These are phyloP conservation scores for Globodera rostochiensis DNA, from an alignment of 1,140 invertebrate species.

Conservation along the genomic window DNA sequence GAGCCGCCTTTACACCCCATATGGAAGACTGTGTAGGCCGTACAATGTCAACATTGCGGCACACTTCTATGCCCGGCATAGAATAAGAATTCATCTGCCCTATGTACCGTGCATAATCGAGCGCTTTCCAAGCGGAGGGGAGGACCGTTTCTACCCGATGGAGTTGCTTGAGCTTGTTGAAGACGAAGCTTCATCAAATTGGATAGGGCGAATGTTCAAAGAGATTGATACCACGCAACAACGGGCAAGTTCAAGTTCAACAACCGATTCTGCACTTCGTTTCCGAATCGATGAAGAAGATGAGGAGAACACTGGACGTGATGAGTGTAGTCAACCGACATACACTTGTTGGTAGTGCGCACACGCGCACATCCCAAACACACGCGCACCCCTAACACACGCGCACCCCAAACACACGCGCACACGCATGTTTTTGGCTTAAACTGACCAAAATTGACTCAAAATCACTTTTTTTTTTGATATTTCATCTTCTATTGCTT, in stretches of 20 bases:
- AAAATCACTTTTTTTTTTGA: no score
- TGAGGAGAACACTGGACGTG: not conserved
- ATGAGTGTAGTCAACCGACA: not conserved
- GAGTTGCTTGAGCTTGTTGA: slow-evolving; percentile 10
- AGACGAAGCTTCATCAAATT: not conserved
- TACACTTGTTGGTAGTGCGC: no score
- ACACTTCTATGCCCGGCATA: no score
- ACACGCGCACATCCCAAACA: no score
- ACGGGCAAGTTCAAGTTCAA: no score
- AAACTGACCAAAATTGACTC: no score
- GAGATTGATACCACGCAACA: not conserved
- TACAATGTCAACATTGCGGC: not conserved
- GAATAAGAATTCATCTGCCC: not conserved
- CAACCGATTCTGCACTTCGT: not conserved
- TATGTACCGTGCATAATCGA: slow-evolving; percentile 7
- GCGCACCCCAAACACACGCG: no score
- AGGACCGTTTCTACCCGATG: slow-evolving; percentile 15
- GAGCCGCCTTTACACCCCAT: not conserved
- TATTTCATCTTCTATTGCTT: no score
- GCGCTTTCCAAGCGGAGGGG: slow-evolving; percentile 4
- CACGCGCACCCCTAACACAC: no score
- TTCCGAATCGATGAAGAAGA: no score
- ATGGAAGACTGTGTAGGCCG: not conserved
- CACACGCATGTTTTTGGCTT: no score
- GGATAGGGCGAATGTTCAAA: not conserved